Percentiles rank a stretch among this genome's conserved stretches.
These are phyloP conservation scores for Popillia japonica DNA, from an alignment of 1,140 invertebrate genomes.

Conservation along the genomic window DNA sequence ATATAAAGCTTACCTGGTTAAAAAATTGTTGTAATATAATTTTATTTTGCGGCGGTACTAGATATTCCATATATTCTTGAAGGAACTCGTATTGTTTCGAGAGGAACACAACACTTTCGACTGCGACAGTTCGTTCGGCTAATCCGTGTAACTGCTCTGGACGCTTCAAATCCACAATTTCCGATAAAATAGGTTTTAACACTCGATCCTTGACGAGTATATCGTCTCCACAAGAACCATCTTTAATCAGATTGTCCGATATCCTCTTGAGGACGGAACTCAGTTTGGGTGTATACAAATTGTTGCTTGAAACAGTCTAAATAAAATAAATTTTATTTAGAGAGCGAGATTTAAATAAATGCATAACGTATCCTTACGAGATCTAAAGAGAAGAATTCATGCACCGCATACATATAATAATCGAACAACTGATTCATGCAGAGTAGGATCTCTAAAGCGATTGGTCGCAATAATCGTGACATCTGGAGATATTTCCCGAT, in stretches of 20 bases:
- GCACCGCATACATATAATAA: constrained; percentile 92
- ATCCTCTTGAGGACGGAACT: constrained; percentile 80
- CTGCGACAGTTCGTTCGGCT: constrained; percentile 85
- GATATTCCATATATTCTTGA: constrained; percentile 80
- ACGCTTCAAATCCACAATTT: constrained; percentile 75
- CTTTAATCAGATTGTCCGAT: constrained; percentile 65
- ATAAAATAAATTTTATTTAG: not conserved
- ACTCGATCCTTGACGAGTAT: constrained; percentile 62
- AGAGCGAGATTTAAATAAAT: not conserved
- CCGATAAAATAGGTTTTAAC: constrained; percentile 71
- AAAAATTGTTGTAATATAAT: constrained; percentile 80
- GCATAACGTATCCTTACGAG: constrained; percentile 63
- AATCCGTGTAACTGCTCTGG: constrained; percentile 82
- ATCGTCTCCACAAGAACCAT: constrained; percentile 48
- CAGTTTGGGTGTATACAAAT: constrained; percentile 73
- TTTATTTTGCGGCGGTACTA: constrained; percentile 70
- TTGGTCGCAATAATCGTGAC: constrained; percentile 88
- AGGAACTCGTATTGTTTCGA: constrained; percentile 86
- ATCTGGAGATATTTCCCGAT: constrained; percentile 95
- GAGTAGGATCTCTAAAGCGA: constrained; percentile 89
- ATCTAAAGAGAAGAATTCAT: constrained; percentile 87
- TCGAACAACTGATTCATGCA: constrained; percentile 95
- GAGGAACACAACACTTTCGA: constrained; percentile 92
- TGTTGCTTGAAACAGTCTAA: constrained; percentile 62
- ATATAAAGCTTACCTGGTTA: constrained; percentile 61